Base-by-base conservation (phyloP, 2,113 vertebrate species). In the Heteronetta atricapilla region DNA sequence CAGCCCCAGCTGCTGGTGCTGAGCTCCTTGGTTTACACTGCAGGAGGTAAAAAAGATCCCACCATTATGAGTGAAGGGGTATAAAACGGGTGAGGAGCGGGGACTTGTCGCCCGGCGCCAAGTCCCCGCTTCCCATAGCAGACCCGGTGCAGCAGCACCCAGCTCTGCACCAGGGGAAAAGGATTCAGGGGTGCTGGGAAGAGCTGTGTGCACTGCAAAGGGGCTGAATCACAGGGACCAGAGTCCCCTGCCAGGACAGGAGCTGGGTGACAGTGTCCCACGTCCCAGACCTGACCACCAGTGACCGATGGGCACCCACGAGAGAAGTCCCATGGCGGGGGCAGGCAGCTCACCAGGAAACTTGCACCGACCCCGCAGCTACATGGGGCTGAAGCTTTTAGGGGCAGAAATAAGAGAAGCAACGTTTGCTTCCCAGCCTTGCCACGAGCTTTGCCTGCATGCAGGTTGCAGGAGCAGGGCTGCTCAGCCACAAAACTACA, bases 391-490 rank as follows among this genome's bases (percentile, higher is more conserved):
- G 7, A 3, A 86, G 40, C 5, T 44, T 42, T 5, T 16, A 22
- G 25, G 23, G 55, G 0, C 33, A 4, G 48, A 34, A 40, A 29
- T 0, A 34, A 84, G 34, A 2, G 7, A 1, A 50, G 62, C 10
- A 53, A 15, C 11, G 50, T 59, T 86, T 60, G 26, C 67, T 38
- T 13, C 10, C 10, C 67, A 17, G 87, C 55, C 34, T 26, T 53
- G 42, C 70, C 40, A 8, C 0, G 12, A 67, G 70, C 83, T 73
- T 50, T 46, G 55, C 50, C 44, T 34, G 50, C 56, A 28, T 3
- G 73, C n/a, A 3, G 46, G 33, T 66, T 56, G 94, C 5, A 0
- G 83, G 64, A 75, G 31, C 66, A 1, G 86, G 52, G 78, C 56
- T 59, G 73, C 38, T 66, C 7, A 1, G 34, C 63, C 66, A 28